phyloP scores from a whole-genome alignment of 2,888 invertebrate genomes.

The Aphodius sticticus region DNA sequence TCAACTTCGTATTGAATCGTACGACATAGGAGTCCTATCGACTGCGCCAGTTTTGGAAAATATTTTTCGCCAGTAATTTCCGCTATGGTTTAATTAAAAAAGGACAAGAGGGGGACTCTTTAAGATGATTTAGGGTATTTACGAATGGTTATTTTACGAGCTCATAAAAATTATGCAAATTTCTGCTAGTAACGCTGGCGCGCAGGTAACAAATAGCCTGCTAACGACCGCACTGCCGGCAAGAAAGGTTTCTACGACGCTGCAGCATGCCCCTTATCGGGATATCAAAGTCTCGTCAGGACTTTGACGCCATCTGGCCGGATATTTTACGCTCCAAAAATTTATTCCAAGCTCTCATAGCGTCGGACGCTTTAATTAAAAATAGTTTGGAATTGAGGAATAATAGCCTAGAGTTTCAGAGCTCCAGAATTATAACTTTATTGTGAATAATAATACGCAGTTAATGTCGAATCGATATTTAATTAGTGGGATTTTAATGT shows the following conservation, averaged over 20 bases:
- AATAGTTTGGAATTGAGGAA: background rate
- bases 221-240: background rate
- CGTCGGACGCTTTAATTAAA: background rate
- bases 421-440: background rate
- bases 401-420: background rate
- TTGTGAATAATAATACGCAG: background rate
- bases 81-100: background rate
- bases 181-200: background rate
- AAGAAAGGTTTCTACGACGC: background rate
- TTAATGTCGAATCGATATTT: background rate
- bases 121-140: background rate
- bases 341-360: background rate
- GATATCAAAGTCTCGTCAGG: conserved; percentile 4
- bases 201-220: background rate
- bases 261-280: background rate
- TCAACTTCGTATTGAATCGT: too few relatives aligned
- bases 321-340: background rate
- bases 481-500: background rate
- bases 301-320: background rate
- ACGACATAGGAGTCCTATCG: too few relatives aligned
- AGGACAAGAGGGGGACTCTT: background rate
- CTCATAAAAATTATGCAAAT: background rate
- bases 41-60: too few relatives aligned
- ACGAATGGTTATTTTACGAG: background rate
- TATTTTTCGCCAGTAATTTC: too few relatives aligned